These are phyloP conservation scores for Pristionchus pacificus DNA, from an alignment of 1,140 invertebrate species.

Conservation along the genomic window DNA sequence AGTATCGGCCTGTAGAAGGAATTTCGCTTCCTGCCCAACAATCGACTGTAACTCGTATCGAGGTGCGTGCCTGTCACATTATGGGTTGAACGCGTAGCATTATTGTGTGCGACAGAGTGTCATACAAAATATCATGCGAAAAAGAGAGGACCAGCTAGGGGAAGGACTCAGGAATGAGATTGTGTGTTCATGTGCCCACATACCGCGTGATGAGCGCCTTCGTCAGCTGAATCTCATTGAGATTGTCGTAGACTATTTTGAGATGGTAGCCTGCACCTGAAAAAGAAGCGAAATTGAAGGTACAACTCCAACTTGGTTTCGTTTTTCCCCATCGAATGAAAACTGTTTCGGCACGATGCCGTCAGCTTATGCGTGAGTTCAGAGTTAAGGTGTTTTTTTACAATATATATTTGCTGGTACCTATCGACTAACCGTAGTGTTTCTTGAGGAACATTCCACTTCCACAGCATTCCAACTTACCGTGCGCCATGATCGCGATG, in stretches of 20 bases:
- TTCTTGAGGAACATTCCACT: constrained; percentile 68
- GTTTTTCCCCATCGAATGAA: no score
- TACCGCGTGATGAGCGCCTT: not conserved
- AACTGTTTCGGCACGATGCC: no score
- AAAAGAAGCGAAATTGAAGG: no score
- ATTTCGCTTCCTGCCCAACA: constrained; percentile 30
- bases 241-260: constrained; percentile 34
- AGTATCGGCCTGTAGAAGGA: constrained; percentile 26
- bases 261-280: constrained; percentile 39
- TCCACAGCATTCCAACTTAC: constrained; percentile 66
- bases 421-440: constrained; percentile 59
- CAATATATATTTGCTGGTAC: not conserved
- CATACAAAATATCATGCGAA: no score
- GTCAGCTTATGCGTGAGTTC: no score
- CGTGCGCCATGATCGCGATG: constrained; percentile 67
- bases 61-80: constrained; percentile 3
- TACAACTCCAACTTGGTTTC: no score
- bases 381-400: no score
- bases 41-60: constrained; percentile 21
- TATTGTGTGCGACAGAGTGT: no score
- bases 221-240: not conserved
- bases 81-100: no score
- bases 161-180: no score
- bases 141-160: no score
- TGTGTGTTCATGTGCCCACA: no score